Conservation (phyloP, 2,113 vertebrate species). For the Nanorana parkeri region DNA sequence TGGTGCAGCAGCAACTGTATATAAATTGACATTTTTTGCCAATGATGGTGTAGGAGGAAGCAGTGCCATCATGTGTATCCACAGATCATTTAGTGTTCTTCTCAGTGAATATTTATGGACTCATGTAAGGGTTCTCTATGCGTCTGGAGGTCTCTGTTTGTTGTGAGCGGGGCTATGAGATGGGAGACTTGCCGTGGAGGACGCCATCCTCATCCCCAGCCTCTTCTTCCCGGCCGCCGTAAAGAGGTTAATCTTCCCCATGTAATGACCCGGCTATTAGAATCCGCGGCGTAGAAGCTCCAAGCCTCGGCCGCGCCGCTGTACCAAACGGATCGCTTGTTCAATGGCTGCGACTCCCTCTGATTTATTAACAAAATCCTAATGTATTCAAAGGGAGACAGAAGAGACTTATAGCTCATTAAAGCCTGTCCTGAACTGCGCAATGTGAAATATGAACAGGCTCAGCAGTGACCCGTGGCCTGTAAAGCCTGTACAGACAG, state of each 20-base stretch:
- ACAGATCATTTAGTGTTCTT: no score
- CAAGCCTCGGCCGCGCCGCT: not conserved
- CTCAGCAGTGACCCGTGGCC: constrained; percentile 26
- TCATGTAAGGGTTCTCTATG: no score
- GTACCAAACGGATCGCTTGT: constrained; percentile 19
- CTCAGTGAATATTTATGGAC: no score
- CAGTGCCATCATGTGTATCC: no score
- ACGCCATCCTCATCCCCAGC: no score
- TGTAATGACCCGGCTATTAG: constrained; percentile 24
- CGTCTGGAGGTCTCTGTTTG: no score
- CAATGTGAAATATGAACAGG: constrained; percentile 36
- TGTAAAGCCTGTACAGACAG: constrained; percentile 6
- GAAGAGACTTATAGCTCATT: constrained; percentile 48
- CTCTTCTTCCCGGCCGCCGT: no score
- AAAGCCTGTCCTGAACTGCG: constrained; percentile 19
- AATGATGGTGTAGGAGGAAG: no score
- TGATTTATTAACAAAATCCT: constrained; percentile 53
- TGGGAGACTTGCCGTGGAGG: no score
- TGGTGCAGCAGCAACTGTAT: no score
- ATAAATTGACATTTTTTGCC: no score
- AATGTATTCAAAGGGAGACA: constrained; percentile 41
- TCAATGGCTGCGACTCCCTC: constrained; percentile 21
- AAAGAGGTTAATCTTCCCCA: constrained; percentile 11
- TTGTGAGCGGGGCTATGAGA: no score
- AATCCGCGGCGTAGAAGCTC: not conserved